Evolutionary conservation across 2,888 invertebrate species (phyloP), one percentile per base, ranked within the genome.

Genomic region (Uloborus plumipes): DNA sequence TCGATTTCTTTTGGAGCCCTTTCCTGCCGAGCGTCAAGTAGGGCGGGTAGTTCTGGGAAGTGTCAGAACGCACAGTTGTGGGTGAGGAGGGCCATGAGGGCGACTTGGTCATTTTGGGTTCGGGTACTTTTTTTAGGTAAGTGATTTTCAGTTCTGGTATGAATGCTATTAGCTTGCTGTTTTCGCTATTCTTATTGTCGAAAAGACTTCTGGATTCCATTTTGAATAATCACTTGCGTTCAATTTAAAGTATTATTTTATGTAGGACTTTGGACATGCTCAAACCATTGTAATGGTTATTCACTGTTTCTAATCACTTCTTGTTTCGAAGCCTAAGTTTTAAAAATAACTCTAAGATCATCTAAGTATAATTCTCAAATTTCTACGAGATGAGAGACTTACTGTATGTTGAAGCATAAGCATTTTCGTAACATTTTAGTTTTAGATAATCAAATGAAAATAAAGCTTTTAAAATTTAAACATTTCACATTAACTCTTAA

Each of bases 1-100:
- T 70, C 2, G 62, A 49, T 62, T 80, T 80, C 11, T 69, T 53
- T 50, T 11, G 14, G 15, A 58, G 7, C 2, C 67, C 64, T 66
- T 50, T 74, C 50, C 84, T 70, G 1, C 82, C 75, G 9, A 85
- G 58, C 3, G 85, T 84, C 65, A 84, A 77, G 47, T 75, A 86
- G 1, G 78, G 53, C 3, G 85, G 84, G 1, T 84, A 50, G 18
- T 76, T 81, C 22, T 77, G 59, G 15, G 71, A 65, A 2, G 77
- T 75, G 49, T 84, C 70, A 47, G 71, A 61, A 26, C 86, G 77
- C 0, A 62, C 49, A 18, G 62, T 53, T 1, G 69, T 61, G 18
- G 65, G 82, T 0, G 77, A 76, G 14, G 71, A 72, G 0, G 84
- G 84, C 75, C 80, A 80, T 0, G 84, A 84, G 15, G 81, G 78